Conservation (phyloP, 1,140 invertebrate species). For the Mercenaria mercenaria region DNA sequence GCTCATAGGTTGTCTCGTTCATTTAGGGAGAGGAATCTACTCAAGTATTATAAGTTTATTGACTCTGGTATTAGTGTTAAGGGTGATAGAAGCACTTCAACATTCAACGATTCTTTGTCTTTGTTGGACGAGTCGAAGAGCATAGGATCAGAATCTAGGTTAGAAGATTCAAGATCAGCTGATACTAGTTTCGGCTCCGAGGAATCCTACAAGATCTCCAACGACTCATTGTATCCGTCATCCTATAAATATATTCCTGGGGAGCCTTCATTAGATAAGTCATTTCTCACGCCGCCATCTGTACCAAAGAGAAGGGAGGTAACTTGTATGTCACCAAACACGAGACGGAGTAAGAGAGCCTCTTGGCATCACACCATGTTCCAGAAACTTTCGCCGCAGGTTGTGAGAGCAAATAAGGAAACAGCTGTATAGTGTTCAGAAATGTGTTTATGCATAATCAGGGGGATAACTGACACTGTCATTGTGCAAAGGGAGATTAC, state of each 20-base stretch:
- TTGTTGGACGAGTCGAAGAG: slow-evolving; percentile 27
- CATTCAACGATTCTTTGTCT: slow-evolving; percentile 24
- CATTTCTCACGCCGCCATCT: slow-evolving; percentile 57
- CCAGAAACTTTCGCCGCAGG: slow-evolving; percentile 53
- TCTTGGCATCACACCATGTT: slow-evolving; percentile 68
- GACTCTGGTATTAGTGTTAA: slow-evolving; percentile 49
- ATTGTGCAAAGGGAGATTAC: slow-evolving; percentile 41
- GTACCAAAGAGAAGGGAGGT: slow-evolving; percentile 50
- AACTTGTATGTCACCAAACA: slow-evolving; percentile 55
- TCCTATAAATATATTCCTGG: slow-evolving; percentile 23
- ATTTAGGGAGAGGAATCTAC: slow-evolving; percentile 69
- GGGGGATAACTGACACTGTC: neutral
- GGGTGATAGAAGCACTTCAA: slow-evolving; percentile 42
- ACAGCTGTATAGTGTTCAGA: slow-evolving; percentile 53
- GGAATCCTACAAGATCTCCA: slow-evolving; percentile 63
- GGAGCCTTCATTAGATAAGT: slow-evolving; percentile 48
- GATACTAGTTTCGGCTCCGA: slow-evolving; percentile 41
- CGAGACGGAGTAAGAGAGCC: slow-evolving; percentile 52
- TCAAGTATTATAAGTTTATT: slow-evolving; percentile 63
- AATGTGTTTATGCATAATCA: neutral
- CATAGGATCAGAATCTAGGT: slow-evolving; percentile 22
- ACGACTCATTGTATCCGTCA: slow-evolving; percentile 53
- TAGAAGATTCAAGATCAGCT: slow-evolving; percentile 38
- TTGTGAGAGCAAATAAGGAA: slow-evolving; percentile 56
- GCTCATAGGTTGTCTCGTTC: slow-evolving; percentile 73